Evolutionary conservation across 2,797 vertebrate genomes (phyloP), one percentile per base, ranked within the genome.

Genomic region (Philypnodon macrostomus): DNA sequence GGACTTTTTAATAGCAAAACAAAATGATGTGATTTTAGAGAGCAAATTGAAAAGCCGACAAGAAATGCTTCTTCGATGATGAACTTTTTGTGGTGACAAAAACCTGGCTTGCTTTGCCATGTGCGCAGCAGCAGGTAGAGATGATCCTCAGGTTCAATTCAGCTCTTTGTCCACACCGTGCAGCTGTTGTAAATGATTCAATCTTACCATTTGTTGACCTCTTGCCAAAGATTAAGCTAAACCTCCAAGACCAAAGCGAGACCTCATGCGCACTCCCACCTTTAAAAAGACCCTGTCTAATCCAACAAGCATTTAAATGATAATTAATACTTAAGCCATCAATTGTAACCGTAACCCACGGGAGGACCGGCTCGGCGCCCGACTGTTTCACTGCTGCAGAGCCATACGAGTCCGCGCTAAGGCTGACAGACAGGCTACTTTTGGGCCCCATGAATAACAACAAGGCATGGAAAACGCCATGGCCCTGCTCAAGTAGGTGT

Each of bases 231-330:
- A 67, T 80, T 45, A 35, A 11, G 35, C 21, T 29, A 50, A 70
- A 74, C 67, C 63, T 74, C 57, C 53, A 63, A 50, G 41, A 66
- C 65, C 38, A 27, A 46, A 39, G 39, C 58, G 49, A 49, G 59
- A 66, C 56, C 63, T 58, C 64, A 78, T 73, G 66, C 76, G 56
- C 68, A 57, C 63, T 60, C 53, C 54, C 53, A 63, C 59, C 73
- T 76, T 71, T 38, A 65, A 64, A 70, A 77, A 49, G 53, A 63
- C 51, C 58, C 53, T 62, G 39, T 74, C 5, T 69, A 62, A 58
- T 68, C 68, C 80, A 68, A 82, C 79, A 81, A 85, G 79, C 77
- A 89, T 90, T 90, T 90, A 87, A 88, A 90, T 90, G 85, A 83
- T 84, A 90, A 90, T 90, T 89, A 89, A 85, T 63, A 77, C 66